These are phyloP conservation scores for Haliaeetus leucogaster DNA, from an alignment of 2,113 vertebrate genomes.

Conservation along the genomic window DNA sequence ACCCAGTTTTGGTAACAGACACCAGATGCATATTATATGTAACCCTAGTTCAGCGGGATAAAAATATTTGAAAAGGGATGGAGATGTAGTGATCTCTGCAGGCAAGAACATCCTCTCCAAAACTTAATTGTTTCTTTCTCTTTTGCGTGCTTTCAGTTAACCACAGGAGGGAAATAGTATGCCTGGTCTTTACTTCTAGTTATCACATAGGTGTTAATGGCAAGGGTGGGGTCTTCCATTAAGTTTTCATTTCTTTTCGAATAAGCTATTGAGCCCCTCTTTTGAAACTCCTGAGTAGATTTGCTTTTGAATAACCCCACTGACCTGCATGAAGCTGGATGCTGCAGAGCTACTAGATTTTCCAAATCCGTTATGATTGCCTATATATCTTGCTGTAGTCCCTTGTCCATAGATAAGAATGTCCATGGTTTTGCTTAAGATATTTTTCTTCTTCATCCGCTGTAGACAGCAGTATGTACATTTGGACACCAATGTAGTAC, in stretches of 20 bases:
- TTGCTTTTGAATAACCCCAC: neutral
- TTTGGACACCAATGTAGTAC: neutral
- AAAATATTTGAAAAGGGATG: neutral
- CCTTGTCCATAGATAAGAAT: neutral
- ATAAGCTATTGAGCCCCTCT: neutral
- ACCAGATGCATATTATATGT: accelerated
- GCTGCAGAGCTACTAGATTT: neutral
- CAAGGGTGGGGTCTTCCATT: neutral
- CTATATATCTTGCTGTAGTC: neutral
- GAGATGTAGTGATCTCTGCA: neutral
- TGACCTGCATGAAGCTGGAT: neutral
- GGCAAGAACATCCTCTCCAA: neutral
- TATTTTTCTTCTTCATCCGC: neutral
- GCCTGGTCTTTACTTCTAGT: neutral
- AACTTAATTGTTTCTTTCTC: neutral
- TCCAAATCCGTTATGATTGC: neutral
- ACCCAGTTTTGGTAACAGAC: neutral
- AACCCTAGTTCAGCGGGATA: neutral
- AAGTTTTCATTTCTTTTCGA: neutral
- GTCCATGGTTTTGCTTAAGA: neutral
- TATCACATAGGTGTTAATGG: neutral
- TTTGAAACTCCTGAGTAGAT: neutral
- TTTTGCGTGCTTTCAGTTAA: neutral
- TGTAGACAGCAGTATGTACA: neutral
- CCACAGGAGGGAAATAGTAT: neutral